phyloP scores from a whole-genome alignment of 2,113 vertebrate species.

The Acrocephalus arundinaceus region DNA sequence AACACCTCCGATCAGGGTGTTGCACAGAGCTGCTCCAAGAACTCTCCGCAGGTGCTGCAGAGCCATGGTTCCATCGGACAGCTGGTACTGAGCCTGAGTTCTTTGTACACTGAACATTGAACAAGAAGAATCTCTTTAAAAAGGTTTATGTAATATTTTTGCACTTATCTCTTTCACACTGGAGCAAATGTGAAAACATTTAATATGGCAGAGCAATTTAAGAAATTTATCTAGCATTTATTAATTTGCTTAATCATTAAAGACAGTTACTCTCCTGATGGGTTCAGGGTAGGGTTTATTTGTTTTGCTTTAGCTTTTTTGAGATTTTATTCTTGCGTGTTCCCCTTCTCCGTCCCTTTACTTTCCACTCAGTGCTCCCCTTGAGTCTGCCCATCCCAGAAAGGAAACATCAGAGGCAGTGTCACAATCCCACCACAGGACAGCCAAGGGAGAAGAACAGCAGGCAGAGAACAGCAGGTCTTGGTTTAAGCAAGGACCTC shows the following conservation, averaged over 20 bases:
- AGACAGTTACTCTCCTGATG: neutral
- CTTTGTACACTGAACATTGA: rapidly evolving
- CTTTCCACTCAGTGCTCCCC: neutral
- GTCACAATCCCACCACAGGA: rapidly evolving
- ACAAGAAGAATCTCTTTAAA: neutral
- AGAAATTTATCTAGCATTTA: neutral
- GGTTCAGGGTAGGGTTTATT: neutral
- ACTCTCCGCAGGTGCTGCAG: neutral
- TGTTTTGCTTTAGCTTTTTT: neutral
- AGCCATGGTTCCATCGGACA: rapidly evolving
- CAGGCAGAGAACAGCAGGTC: neutral
- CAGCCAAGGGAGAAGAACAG: neutral
- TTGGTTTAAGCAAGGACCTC: neutral
- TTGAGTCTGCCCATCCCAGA: neutral
- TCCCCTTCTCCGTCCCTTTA: neutral
- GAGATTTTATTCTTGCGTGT: neutral
- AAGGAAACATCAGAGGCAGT: neutral
- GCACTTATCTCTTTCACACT: neutral
- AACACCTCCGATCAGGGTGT: rapidly evolving
- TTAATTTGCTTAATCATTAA: neutral
- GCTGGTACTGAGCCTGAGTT: neutral
- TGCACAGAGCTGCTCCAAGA: neutral
- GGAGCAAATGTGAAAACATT: neutral
- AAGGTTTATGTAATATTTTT: neutral
- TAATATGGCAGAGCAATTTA: neutral